Percentiles rank a stretch among this genome's conserved stretches.
Conservation (phyloP, 2,797 vertebrate genomes). For the Paratrypauchen microcephalus region DNA sequence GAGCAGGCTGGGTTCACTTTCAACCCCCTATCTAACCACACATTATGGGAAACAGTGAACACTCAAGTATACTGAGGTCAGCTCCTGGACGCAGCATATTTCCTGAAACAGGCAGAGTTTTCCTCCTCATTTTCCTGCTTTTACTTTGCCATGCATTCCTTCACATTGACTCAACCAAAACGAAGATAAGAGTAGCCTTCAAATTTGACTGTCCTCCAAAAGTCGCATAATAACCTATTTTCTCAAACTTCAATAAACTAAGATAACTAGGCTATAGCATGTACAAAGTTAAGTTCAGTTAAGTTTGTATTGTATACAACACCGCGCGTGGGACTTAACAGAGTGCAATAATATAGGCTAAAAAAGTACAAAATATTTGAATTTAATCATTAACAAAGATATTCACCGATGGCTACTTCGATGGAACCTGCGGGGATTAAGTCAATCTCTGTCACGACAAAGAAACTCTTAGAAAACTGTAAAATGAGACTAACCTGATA, state of each 20-base stretch:
- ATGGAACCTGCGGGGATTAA: conserved; percentile 1
- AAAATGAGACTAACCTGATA: conserved; percentile 65
- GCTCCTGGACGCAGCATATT: conserved; percentile 37
- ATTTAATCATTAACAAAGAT: neutral
- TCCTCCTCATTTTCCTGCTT: conserved; percentile 72
- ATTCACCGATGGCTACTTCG: neutral
- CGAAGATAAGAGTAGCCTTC: conserved; percentile 40
- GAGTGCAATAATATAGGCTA: neutral
- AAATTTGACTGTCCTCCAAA: conserved; percentile 4
- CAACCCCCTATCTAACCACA: conserved; percentile 26
- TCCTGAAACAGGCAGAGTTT: conserved; percentile 63
- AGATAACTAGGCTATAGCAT: neutral
- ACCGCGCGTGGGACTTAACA: neutral
- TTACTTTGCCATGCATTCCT: conserved; percentile 55
- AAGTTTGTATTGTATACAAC: neutral
- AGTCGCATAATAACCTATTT: neutral
- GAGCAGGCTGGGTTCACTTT: conserved; percentile 30
- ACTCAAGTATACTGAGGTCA: conserved; percentile 36
- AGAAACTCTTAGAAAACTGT: neutral
- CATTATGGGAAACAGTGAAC: neutral
- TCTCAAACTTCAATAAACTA: neutral
- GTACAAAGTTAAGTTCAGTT: neutral
- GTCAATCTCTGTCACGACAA: conserved; percentile 69
- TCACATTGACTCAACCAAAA: conserved; percentile 58
- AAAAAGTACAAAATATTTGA: neutral